These are phyloP conservation scores for Oligia strigilis DNA, from an alignment of 2,888 invertebrate species.

Conservation along the genomic window DNA sequence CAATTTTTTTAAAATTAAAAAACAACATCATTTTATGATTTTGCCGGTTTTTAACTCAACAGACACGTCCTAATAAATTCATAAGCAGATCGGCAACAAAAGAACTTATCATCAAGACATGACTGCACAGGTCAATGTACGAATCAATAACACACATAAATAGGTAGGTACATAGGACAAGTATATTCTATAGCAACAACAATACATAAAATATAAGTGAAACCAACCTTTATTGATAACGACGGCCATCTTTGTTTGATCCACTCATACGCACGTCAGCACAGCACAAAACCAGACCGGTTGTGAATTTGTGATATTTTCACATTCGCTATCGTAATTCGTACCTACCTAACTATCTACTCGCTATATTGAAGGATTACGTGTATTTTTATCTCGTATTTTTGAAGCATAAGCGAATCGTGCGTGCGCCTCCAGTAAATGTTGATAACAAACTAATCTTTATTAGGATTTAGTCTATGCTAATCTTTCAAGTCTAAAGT, in stretches of 20 bases:
- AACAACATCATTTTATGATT: background rate
- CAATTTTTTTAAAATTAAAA: background rate
- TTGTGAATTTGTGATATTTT: constrained; percentile 38
- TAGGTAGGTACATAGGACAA: background rate
- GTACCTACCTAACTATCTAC: constrained; percentile 7
- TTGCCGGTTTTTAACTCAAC: background rate
- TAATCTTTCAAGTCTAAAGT: constrained; percentile 39
- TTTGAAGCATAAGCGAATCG: constrained; percentile 5
- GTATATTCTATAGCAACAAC: background rate
- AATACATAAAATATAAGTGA: background rate
- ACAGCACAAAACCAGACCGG: constrained; percentile 30
- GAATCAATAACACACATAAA: background rate
- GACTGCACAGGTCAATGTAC: background rate
- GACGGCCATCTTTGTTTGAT: constrained; percentile 77
- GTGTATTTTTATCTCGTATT: constrained; percentile 20
- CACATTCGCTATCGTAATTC: constrained; percentile 5
- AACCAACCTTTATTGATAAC: constrained; percentile 84
- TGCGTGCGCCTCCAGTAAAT: constrained; percentile 18
- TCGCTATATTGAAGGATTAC: constrained; percentile 32
- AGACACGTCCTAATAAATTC: background rate
- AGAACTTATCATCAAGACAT: background rate
- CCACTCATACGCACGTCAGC: constrained; percentile 64
- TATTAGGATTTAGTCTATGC: no score
- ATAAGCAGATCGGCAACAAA: background rate
- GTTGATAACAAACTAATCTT: constrained; percentile 31